A percentile compares a stretch with the other conserved stretches of the same genome.
phyloP scores from a whole-genome alignment of 2,797 vertebrate species.

The Siniperca scherzeri region DNA sequence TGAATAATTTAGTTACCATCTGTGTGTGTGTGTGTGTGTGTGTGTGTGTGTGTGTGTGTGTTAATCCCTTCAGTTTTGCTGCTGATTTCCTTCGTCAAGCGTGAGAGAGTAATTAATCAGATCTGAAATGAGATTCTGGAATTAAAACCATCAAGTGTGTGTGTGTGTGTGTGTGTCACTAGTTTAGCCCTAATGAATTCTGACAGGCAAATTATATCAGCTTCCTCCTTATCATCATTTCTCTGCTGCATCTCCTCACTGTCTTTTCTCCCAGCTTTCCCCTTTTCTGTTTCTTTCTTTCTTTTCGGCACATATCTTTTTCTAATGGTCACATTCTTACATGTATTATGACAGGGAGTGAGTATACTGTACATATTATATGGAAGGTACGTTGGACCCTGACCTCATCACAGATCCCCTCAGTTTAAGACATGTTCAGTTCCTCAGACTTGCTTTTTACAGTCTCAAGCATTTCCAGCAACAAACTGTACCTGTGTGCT shows the following conservation, averaged over 20 bases:
- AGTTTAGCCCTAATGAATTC: constrained; percentile 74
- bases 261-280: constrained; percentile 6
- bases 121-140: constrained; percentile 81
- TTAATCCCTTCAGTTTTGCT: constrained; percentile 77
- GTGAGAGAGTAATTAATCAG: constrained; percentile 81
- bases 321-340: neutral
- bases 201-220: constrained; percentile 78
- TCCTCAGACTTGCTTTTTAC: neutral
- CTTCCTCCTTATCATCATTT: constrained; percentile 65
- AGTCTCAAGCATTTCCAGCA: constrained; percentile 6
- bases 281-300: neutral
- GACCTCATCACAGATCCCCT: neutral
- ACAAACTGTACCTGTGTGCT: constrained; percentile 5
- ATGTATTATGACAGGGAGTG: neutral
- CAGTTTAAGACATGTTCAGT: neutral
- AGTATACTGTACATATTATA: neutral
- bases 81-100: constrained; percentile 78
- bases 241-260: constrained; percentile 35
- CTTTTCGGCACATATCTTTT: neutral
- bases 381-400: neutral
- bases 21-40: constrained; percentile 25
- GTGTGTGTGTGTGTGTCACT: constrained; percentile 38
- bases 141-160: constrained; percentile 66
- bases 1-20: constrained; percentile 69
- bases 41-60: constrained; percentile 20